Evolutionary conservation across 1,140 invertebrate genomes (phyloP), one percentile per base, ranked within the genome.

Genomic region (Bombus affinis): DNA sequence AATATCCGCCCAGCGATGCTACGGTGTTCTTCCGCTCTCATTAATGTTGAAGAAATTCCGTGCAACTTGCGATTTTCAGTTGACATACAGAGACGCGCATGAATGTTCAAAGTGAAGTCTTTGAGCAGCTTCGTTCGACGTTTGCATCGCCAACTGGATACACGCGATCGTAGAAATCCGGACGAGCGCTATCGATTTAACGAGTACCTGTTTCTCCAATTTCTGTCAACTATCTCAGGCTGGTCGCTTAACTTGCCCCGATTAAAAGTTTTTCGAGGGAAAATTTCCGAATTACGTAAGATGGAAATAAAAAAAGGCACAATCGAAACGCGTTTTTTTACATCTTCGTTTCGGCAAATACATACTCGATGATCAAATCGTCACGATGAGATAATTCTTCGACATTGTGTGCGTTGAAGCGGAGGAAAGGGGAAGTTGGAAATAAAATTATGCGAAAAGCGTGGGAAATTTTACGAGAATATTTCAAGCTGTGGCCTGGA

Each of bases 361-460:
- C 15, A 22, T 53, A 22, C 2, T 53, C 59, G 12, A 9, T 0
- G 10, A 4, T 25, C 12, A 62, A 62, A 62, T 12, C 10, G 10
- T 13, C 0, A n/a, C 22, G 3, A 62, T 12, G 0, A 62, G 12
- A 28, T 12, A 62, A 13, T 62, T 59, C 25, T 59, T 12, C 28
- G 28, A 62, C 28, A n/a, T 62, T n/a, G 28, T n/a, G 59, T 8
- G 70, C 37, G 35, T 71, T 25, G 6, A 70, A n/a, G 9, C 25
- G 22, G 78, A 25, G 9, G 25, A 44, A 39, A 32, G n/a, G 13
- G 22, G 35, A 62, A 73, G 18, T 57, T 42, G 47, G 22, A 37
- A 74, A 74, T 74, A 37, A 74, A 74, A 74, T 74, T 81, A 74
- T 37, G 53, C 53, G 35, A 72, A 28, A 70, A 4, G 42, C 18